Conservation (phyloP, 1,140 invertebrate genomes). For the Zaprionus camerounensis region DNA sequence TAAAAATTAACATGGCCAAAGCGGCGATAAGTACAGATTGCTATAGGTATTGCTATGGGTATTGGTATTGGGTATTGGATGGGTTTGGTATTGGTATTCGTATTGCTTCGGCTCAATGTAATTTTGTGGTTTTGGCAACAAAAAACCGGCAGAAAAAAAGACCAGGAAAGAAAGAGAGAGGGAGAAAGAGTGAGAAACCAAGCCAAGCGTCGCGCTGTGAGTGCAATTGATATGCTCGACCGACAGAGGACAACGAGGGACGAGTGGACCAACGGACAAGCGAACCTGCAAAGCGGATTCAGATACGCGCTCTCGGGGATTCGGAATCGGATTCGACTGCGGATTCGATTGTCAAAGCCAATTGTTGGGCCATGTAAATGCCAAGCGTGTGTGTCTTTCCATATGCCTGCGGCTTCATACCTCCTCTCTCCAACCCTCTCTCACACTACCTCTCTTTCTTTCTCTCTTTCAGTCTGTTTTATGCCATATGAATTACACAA, state of each 20-base stretch:
- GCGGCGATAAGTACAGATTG: slow-evolving; percentile 78
- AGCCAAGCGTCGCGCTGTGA: slow-evolving; percentile 33
- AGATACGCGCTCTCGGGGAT: slow-evolving; percentile 18
- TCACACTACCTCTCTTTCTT: background rate
- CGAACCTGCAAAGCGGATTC: slow-evolving; percentile 44
- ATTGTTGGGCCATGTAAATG: slow-evolving; percentile 64
- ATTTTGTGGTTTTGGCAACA: slow-evolving; percentile 72
- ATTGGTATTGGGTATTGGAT: slow-evolving; percentile 49
- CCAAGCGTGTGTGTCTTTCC: slow-evolving; percentile 42
- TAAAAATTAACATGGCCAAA: slow-evolving; percentile 79
- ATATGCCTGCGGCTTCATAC: slow-evolving; percentile 58
- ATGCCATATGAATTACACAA: slow-evolving; percentile 82
- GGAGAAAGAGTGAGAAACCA: slow-evolving; percentile 6
- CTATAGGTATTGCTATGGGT: slow-evolving; percentile 45
- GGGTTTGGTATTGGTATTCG: slow-evolving; percentile 45
- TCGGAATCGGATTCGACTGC: slow-evolving; percentile 41
- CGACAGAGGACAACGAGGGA: slow-evolving; percentile 16
- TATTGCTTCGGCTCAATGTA: slow-evolving; percentile 63
- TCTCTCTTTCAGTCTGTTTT: slow-evolving; percentile 36
- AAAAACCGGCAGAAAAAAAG: slow-evolving; percentile 45
- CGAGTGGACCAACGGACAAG: slow-evolving; percentile 23
- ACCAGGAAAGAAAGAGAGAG: slow-evolving; percentile 21
- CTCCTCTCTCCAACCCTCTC: slow-evolving; percentile 15
- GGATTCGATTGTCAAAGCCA: slow-evolving; percentile 76
- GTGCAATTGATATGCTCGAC: slow-evolving; percentile 74